Evolutionary conservation across 2,113 vertebrate species (phyloP).

Genomic region (Athene noctua): DNA sequence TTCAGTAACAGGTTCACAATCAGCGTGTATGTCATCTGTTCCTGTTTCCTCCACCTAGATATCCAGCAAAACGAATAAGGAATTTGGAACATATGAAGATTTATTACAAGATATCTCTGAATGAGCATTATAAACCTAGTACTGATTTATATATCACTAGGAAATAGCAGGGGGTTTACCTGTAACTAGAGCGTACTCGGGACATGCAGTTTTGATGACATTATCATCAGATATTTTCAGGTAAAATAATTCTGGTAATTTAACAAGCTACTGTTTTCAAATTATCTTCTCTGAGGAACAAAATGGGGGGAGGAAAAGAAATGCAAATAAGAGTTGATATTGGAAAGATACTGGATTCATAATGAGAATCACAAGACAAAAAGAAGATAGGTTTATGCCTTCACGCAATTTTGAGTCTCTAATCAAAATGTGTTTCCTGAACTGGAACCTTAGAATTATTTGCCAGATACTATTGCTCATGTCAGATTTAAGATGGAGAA

Average conservation of each 20-base stretch:
- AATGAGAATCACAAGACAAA: background rate
- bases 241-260: background rate
- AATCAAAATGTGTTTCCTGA: slow-evolving; percentile 22
- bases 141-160: background rate
- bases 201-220: background rate
- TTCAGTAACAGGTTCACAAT: background rate
- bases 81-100: background rate
- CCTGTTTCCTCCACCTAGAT: background rate
- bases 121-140: background rate
- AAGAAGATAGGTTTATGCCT: background rate
- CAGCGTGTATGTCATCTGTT: background rate
- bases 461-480: background rate
- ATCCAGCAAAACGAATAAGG: background rate
- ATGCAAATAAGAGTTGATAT: background rate
- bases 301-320: background rate
- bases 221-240: slow-evolving; percentile 6
- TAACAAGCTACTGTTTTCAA: background rate
- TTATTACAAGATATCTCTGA: background rate
- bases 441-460: slow-evolving; percentile 12
- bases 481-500: background rate
- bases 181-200: background rate
- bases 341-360: background rate
- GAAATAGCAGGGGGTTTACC: background rate
- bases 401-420: background rate
- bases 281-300: background rate